Base-by-base conservation (phyloP, 2,797 vertebrate genomes). In the Austrolebias charrua region DNA sequence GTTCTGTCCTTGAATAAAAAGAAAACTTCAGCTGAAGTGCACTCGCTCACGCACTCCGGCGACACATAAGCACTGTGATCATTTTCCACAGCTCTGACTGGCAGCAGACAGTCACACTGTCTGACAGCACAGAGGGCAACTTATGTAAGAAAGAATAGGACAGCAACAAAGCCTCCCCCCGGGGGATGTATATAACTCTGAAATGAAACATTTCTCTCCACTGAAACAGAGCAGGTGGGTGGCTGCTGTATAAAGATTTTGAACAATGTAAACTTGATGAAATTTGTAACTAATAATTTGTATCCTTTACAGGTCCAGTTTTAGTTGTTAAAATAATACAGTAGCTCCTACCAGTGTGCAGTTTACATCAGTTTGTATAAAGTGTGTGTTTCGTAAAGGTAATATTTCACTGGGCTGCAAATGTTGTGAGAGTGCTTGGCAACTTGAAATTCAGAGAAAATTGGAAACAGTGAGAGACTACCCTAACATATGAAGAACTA, bases 161-260 rank as follows among this genome's bases (percentile, higher is more conserved):
- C 65, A 54, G 31, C 3, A 29, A 71, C 71, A 69, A 76, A 63
- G 58, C 47, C 28, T 66, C 64, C 0, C 68, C 54, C 69, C 45
- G 71, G 77, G 81, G 67, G 73, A 76, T 73, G 74, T 66, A 65
- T 70, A 69, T 62, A 74, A 82, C 82, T 68, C 49, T n/a, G 28
- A 71, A 61, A 55, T 8, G 31, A 72, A 69, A 61, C 60, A 69
- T 73, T 69, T 16, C 12, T 71, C 81, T 73, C 73, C 52, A 51
- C 73, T 42, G 38, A 56, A 69, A 66, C 76, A 65, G 66, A 77
- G 69, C 71, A 69, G 73, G 82, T 76, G 70, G 66, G 73, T 20
- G 71, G 58, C 60, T 67, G 58, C 66, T 60, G 57, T 73, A 42
- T 61, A 65, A 73, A 24, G 24, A 24, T 24, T 2, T 24, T 40